These are phyloP conservation scores for Aromia moschata DNA, from an alignment of 2,888 invertebrate genomes.

Conservation along the genomic window DNA sequence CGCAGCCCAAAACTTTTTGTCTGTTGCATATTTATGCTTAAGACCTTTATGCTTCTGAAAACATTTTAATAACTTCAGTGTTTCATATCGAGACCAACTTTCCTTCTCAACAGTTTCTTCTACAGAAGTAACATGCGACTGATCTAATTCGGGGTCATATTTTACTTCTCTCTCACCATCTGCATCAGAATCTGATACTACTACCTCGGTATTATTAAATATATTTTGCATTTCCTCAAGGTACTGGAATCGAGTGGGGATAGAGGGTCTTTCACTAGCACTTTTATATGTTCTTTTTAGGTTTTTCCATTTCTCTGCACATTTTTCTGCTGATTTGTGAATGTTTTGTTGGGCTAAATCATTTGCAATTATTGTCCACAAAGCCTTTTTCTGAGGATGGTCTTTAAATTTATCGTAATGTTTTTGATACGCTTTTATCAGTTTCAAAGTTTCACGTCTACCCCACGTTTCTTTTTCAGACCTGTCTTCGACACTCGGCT, in stretches of 20 bases:
- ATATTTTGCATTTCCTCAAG: conserved; percentile 10
- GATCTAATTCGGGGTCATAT: background rate
- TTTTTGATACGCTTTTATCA: conserved; percentile 12
- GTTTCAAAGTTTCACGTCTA: conserved; percentile 15
- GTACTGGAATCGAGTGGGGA: conserved; percentile 10
- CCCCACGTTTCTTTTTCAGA: conserved; percentile 16
- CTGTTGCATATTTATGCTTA: conserved; percentile 6
- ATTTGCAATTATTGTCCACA: conserved; percentile 16
- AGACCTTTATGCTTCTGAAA: conserved; percentile 19
- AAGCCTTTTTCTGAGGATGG: background rate
- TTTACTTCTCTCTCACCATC: conserved; percentile 4
- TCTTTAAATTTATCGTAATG: conserved; percentile 13
- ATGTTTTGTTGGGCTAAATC: conserved; percentile 11
- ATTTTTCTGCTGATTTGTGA: conserved; percentile 11
- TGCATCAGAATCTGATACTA: conserved; percentile 14
- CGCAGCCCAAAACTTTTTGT: conserved; percentile 24
- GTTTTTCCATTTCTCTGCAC: conserved; percentile 21
- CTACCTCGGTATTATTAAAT: conserved; percentile 7
- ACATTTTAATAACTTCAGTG: conserved; percentile 20
- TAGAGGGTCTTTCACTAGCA: conserved; percentile 12
- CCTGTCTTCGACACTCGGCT: conserved; percentile 8
- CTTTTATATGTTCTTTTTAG: conserved; percentile 15
- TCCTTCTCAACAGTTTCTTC: conserved; percentile 17
- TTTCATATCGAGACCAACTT: conserved; percentile 24
- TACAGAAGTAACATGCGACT: background rate